Evolutionary conservation across 2,888 invertebrate genomes (phyloP).

Genomic region (Chaitophorus viminalis): DNA sequence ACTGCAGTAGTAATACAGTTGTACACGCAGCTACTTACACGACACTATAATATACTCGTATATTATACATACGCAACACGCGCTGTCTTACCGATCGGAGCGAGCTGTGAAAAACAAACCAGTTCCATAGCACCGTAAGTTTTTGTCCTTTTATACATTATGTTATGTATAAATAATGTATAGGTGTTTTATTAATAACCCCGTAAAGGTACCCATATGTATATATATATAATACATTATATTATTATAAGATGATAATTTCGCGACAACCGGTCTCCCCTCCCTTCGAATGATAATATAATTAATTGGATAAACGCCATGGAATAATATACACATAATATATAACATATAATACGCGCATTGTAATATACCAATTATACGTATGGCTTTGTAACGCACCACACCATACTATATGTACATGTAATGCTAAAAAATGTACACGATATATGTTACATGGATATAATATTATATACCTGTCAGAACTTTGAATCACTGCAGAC

Average conservation of each 20-base stretch:
- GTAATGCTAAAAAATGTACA: background rate
- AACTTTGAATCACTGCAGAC: background rate
- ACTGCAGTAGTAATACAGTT: too few relatives aligned
- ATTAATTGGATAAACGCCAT: conserved; percentile 43
- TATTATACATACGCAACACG: too few relatives aligned
- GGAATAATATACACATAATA: background rate
- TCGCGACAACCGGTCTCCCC: conserved; percentile 41
- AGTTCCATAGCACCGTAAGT: conserved; percentile 16
- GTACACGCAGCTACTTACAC: conserved; percentile 2
- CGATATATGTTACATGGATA: background rate
- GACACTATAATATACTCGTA: too few relatives aligned
- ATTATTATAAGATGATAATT: conserved; percentile 28
- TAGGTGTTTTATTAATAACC: conserved; percentile 44
- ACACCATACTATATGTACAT: too few relatives aligned
- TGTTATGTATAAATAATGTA: background rate
- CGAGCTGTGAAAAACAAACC: conserved; percentile 53
- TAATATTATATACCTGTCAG: background rate
- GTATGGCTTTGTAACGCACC: background rate
- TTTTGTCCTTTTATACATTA: background rate
- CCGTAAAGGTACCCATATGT: background rate
- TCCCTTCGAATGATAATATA: conserved; percentile 42
- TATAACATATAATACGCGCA: conserved; percentile 1
- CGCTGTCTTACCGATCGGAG: background rate
- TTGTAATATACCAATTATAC: conserved; percentile 12
- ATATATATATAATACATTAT: too few relatives aligned